Conservation (phyloP, 2,797 vertebrate genomes). For the Aulostomus chinensis region DNA sequence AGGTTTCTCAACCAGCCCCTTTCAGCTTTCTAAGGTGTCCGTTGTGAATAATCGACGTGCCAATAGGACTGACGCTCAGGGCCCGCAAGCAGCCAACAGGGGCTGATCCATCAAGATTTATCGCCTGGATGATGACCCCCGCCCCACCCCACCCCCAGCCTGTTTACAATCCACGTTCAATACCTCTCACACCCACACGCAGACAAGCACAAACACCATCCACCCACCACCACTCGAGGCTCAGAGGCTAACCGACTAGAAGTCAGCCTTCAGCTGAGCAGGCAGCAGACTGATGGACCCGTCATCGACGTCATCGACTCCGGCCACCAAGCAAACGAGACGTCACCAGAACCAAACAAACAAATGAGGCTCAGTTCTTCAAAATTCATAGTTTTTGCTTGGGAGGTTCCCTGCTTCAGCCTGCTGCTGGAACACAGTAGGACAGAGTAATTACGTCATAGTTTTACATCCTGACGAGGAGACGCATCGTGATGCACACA, state of each 20-base stretch:
- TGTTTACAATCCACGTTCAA: no score
- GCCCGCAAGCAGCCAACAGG: slow-evolving; percentile 8
- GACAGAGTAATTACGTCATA: no score
- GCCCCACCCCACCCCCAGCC: not conserved
- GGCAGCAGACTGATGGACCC: slow-evolving; percentile 45
- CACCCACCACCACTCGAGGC: slow-evolving; percentile 33
- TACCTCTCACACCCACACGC: slow-evolving; percentile 10
- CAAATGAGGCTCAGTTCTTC: slow-evolving; percentile 2
- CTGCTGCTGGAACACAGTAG: no score
- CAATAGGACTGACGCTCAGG: slow-evolving; percentile 25
- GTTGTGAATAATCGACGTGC: slow-evolving; percentile 39
- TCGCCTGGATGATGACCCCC: slow-evolving; percentile 2
- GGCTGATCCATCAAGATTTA: slow-evolving; percentile 40
- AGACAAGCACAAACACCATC: slow-evolving; percentile 17
- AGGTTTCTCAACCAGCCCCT: slow-evolving; percentile 23
- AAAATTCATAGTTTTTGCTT: slow-evolving; percentile 2
- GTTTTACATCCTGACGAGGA: no score
- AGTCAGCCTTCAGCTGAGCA: slow-evolving; percentile 40
- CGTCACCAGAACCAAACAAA: slow-evolving; percentile 39
- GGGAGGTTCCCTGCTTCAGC: no score
- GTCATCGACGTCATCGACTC: slow-evolving; percentile 24
- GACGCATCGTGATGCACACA: no score
- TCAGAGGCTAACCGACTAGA: slow-evolving; percentile 37
- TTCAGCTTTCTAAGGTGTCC: slow-evolving; percentile 29
- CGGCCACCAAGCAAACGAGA: slow-evolving; percentile 12